Evolutionary conservation across 2,797 vertebrate genomes (phyloP), one percentile per base, ranked within the genome.

Genomic region (Melanotaenia pygmaea): DNA sequence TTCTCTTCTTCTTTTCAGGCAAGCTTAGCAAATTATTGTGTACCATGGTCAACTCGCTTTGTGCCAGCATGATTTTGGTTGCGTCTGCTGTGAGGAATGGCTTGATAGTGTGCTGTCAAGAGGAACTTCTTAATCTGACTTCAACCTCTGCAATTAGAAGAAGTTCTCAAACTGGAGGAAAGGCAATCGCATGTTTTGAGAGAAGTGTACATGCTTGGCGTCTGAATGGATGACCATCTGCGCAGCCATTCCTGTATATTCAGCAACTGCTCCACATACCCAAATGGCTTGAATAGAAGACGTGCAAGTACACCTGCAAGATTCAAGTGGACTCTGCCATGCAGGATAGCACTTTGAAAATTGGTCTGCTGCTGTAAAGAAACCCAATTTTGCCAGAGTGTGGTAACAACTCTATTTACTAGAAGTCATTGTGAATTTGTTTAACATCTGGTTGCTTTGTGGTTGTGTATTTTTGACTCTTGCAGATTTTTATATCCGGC

Each of bases 1-100:
- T 47, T 95, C 86, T 95, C 91, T 93, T 93, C 95, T 93, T 93
- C 69, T 95, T 94, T 93, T 77, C 95, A 96, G 95, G 93, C 87
- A 90, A 93, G 82, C 90, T 63, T 83, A 88, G 80, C 91, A 91
- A 91, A 79, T 76, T 85, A 83, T 92, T 89, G 86, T 90, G 86
- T 92, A 84, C 84, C 65, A 72, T 80, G 83, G 83, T 91, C 88
- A 4, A 72, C 79, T 74, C 65, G 82, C 94, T 89, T 83, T 92
- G 73, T 74, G 71, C 79, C 90, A 90, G 84, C 88, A 78, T 89
- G 86, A 88, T 90, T 94, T 84, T 93, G 93, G 86, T 93, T 93
- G 88, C 93, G 86, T 89, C 93, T n/a, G 45, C 92, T 85, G 88
- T 87, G 90, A 71, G 93, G 92, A 94, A 85, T 93, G 86, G 92